Evolutionary conservation across 1,140 invertebrate species (phyloP).

Genomic region (Brachionus paranguensis): DNA sequence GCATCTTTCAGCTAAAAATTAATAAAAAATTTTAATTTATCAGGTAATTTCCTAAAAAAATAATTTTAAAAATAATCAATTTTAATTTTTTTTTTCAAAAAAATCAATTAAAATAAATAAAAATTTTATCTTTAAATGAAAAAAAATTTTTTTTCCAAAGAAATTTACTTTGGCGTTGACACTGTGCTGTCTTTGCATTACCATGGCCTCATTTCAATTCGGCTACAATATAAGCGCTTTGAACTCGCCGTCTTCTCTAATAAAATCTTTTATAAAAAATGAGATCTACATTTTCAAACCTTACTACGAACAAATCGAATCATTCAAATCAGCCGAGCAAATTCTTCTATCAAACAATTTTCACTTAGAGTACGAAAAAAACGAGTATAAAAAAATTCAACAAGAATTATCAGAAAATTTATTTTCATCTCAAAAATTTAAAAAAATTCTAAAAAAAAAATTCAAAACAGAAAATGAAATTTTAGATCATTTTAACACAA

Average conservation of each 20-base stretch:
- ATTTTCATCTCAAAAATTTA: background rate
- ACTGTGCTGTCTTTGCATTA: background rate
- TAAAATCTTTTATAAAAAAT: constrained; percentile 18
- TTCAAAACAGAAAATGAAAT: background rate
- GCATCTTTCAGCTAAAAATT: no score
- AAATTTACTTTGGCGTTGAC: background rate
- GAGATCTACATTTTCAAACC: background rate
- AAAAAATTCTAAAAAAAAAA: background rate
- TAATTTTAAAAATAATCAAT: no score
- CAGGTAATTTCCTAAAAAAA: no score
- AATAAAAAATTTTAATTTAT: no score
- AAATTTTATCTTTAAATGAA: no score
- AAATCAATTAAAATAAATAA: no score
- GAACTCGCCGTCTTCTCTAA: background rate
- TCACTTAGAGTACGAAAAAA: background rate
- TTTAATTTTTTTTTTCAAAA: no score
- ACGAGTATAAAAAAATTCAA: background rate
- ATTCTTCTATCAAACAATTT: background rate
- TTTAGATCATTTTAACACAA: background rate
- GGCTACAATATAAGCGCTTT: constrained; percentile 21
- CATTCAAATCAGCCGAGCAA: background rate
- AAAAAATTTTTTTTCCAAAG: background rate
- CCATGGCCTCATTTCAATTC: constrained; percentile 19
- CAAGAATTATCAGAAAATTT: background rate
- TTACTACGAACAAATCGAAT: background rate